These are phyloP conservation scores for Silurus meridionalis DNA, from an alignment of 2,113 vertebrate species.

Conservation along the genomic window DNA sequence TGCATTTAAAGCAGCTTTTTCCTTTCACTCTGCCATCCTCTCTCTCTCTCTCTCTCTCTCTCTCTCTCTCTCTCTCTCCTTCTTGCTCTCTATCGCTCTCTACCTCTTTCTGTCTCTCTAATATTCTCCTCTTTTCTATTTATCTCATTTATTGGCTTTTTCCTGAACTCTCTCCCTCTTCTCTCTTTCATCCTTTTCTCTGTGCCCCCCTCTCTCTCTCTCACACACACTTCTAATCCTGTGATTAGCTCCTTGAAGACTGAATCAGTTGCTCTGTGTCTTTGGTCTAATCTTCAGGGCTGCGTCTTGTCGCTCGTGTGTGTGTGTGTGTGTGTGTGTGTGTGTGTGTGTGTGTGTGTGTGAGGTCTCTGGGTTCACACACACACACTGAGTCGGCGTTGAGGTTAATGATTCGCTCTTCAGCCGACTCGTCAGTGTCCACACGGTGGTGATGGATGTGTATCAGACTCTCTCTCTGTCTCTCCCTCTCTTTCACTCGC, in stretches of 20 bases:
- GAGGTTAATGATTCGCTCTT: slow-evolving; percentile 43
- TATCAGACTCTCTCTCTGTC: slow-evolving; percentile 55
- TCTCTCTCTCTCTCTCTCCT: slow-evolving; percentile 29
- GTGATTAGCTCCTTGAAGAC: slow-evolving; percentile 55
- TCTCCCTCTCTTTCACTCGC: slow-evolving; percentile 39
- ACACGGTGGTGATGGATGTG: slow-evolving; percentile 65
- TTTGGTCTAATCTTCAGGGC: slow-evolving; percentile 53
- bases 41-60: slow-evolving; percentile 31
- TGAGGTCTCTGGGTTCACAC: slow-evolving; percentile 20
- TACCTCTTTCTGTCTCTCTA: slow-evolving; percentile 18
- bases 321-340: slow-evolving; percentile 30
- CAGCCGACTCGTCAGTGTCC: slow-evolving; percentile 71
- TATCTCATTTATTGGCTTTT: slow-evolving; percentile 47
- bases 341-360: slow-evolving; percentile 25
- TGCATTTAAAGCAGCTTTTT: slow-evolving; percentile 78
- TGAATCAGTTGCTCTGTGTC: slow-evolving; percentile 46
- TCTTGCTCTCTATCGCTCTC: slow-evolving; percentile 15
- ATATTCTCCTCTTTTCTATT: background rate
- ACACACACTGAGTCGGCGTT: slow-evolving; percentile 25
- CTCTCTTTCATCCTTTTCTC: slow-evolving; percentile 25
- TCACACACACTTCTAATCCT: slow-evolving; percentile 37
- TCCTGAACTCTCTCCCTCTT: slow-evolving; percentile 15
- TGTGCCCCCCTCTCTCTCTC: slow-evolving; percentile 20
- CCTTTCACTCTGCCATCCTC: slow-evolving; percentile 42
- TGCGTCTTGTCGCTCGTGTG: slow-evolving; percentile 38